Conservation (phyloP, 2,797 vertebrate species). For the Sebastes hubbsi region DNA sequence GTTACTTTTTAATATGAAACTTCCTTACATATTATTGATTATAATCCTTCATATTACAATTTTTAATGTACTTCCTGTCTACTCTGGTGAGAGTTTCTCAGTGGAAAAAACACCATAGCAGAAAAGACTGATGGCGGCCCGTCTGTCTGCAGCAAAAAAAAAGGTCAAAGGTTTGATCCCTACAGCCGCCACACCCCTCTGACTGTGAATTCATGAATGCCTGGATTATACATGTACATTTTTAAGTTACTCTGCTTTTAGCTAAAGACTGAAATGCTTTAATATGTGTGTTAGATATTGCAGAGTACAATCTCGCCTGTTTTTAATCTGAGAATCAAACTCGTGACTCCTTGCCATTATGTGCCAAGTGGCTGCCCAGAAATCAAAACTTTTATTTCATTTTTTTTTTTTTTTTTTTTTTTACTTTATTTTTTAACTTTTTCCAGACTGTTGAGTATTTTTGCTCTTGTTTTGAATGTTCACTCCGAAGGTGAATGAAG, state of each 20-base stretch:
- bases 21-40: slow-evolving; percentile 50
- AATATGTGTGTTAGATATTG: slow-evolving; percentile 41
- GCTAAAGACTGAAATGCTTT: slow-evolving; percentile 46
- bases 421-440: neutral
- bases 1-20: slow-evolving; percentile 44
- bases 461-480: slow-evolving; percentile 69
- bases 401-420: neutral
- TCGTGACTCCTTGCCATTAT: slow-evolving; percentile 1
- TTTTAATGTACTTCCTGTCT: slow-evolving; percentile 66
- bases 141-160: slow-evolving; percentile 12
- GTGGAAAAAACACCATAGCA: slow-evolving; percentile 8
- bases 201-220: slow-evolving; percentile 47
- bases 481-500: slow-evolving; percentile 77
- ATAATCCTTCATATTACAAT: slow-evolving; percentile 54
- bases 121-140: slow-evolving; percentile 34
- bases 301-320: slow-evolving; percentile 53
- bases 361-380: slow-evolving; percentile 57
- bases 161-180: slow-evolving; percentile 36
- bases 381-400: slow-evolving; percentile 4
- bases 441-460: slow-evolving; percentile 41
- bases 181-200: slow-evolving; percentile 27
- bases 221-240: slow-evolving; percentile 11
- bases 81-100: slow-evolving; percentile 14
- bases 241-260: slow-evolving; percentile 50
- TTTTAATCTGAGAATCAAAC: slow-evolving; percentile 12